Percentiles rank a stretch among this genome's conserved stretches.
Evolutionary conservation across 2,113 vertebrate genomes (phyloP).

Genomic region (Mobula hypostoma): DNA sequence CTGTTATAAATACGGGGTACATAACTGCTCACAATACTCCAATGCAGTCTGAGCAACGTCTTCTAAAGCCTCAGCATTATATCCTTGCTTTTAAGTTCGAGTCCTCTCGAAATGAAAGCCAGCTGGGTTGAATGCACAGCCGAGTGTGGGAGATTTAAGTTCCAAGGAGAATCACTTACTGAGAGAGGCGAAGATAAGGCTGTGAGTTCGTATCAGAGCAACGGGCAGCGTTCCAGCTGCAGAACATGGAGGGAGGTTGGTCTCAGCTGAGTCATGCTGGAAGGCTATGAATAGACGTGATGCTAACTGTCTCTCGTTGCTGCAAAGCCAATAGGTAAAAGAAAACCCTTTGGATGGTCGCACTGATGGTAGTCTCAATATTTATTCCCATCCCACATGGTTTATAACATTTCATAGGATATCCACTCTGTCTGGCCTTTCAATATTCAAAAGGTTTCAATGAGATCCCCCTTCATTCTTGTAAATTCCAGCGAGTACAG

Average conservation of each 20-base stretch:
- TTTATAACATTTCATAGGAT: too few relatives aligned
- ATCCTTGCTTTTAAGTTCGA: too few relatives aligned
- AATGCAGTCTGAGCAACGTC: too few relatives aligned
- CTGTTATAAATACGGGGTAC: too few relatives aligned
- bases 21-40: too few relatives aligned
- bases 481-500: too few relatives aligned
- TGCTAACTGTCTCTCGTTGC: background rate
- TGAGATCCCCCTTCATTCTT: too few relatives aligned
- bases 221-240: background rate
- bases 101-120: too few relatives aligned
- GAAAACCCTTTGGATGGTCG: background rate
- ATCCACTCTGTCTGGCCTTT: too few relatives aligned
- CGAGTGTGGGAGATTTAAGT: background rate
- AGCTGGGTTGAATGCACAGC: background rate
- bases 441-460: too few relatives aligned
- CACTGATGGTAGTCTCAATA: too few relatives aligned
- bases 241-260: background rate
- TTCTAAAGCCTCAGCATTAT: too few relatives aligned
- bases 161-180: background rate
- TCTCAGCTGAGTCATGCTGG: slow-evolving; percentile 3
- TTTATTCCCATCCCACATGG: background rate
- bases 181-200: background rate
- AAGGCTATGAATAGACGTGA: background rate
- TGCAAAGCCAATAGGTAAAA: background rate
- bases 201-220: background rate